These are phyloP conservation scores for Sisor rabdophorus DNA, from an alignment of 2,113 vertebrate species.

Conservation along the genomic window DNA sequence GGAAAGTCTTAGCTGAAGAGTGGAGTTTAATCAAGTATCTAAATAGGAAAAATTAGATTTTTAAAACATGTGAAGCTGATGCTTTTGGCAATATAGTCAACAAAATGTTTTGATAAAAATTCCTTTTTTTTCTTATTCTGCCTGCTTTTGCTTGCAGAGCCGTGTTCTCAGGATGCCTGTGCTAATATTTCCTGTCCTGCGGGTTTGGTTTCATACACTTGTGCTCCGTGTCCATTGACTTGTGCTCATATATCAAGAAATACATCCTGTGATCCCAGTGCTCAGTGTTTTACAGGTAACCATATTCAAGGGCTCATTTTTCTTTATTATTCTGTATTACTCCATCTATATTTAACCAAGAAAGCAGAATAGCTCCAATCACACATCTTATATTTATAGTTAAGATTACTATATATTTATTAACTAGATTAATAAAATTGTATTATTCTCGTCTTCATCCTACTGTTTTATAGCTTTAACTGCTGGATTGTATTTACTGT, in stretches of 20 bases:
- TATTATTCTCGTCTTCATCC: background rate
- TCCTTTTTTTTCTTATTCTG: background rate
- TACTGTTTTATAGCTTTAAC: background rate
- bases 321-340: background rate
- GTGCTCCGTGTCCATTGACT: slow-evolving; percentile 78
- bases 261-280: slow-evolving; percentile 51
- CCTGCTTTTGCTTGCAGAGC: slow-evolving; percentile 56
- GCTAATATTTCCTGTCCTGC: slow-evolving; percentile 68
- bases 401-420: too few species aligned
- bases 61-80: too few species aligned
- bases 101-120: background rate
- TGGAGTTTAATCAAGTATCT: too few species aligned
- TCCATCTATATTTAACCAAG: background rate
- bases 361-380: background rate
- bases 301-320: background rate
- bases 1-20: too few species aligned
- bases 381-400: background rate
- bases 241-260: slow-evolving; percentile 73
- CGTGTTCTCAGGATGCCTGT: slow-evolving; percentile 73
- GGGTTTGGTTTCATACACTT: slow-evolving; percentile 65
- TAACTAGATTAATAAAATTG: background rate
- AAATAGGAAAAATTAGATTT: too few species aligned
- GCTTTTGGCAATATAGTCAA: too few species aligned
- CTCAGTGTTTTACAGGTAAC: slow-evolving; percentile 76
- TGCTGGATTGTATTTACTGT: background rate